Conservation (phyloP, 2,888 invertebrate species). For the Lasioglossum leucozonium region DNA sequence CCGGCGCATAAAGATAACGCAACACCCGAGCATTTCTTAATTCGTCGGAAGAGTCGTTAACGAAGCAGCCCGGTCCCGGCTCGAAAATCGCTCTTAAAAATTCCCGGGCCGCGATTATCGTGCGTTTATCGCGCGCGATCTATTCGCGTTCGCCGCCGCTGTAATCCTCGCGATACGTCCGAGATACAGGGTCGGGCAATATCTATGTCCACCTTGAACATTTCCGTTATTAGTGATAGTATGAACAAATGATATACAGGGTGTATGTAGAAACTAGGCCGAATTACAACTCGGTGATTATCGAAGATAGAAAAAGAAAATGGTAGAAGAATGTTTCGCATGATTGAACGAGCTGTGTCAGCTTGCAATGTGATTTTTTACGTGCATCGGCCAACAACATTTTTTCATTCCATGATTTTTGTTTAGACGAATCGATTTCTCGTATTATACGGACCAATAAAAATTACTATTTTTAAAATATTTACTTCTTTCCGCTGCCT, state of each 20-base stretch:
- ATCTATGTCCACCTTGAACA: not conserved
- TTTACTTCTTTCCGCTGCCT: too few species aligned
- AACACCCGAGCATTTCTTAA: slow-evolving; percentile 60
- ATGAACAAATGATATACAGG: not conserved
- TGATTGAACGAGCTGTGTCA: too few species aligned
- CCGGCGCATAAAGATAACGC: slow-evolving; percentile 59
- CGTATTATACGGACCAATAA: too few species aligned
- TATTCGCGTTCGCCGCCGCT: slow-evolving; percentile 53
- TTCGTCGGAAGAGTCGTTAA: slow-evolving; percentile 65
- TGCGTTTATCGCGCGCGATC: slow-evolving; percentile 68
- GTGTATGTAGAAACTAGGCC: not conserved
- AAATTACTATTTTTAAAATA: too few species aligned
- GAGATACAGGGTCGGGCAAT: slow-evolving; percentile 6
- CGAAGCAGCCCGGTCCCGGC: slow-evolving; percentile 24
- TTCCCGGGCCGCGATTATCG: slow-evolving; percentile 61
- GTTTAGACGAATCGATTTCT: too few species aligned
- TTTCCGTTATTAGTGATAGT: too few species aligned
- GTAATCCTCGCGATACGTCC: not conserved
- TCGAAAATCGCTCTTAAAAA: slow-evolving; percentile 65
- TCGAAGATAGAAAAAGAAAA: not conserved
- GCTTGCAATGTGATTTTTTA: too few species aligned
- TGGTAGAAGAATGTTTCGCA: not conserved
- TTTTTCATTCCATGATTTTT: too few species aligned
- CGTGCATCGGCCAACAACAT: too few species aligned
- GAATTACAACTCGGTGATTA: not conserved